Evolutionary conservation across 2,797 vertebrate genomes (phyloP), one percentile per base, ranked within the genome.

Genomic region (Gymnothorax reevesii): DNA sequence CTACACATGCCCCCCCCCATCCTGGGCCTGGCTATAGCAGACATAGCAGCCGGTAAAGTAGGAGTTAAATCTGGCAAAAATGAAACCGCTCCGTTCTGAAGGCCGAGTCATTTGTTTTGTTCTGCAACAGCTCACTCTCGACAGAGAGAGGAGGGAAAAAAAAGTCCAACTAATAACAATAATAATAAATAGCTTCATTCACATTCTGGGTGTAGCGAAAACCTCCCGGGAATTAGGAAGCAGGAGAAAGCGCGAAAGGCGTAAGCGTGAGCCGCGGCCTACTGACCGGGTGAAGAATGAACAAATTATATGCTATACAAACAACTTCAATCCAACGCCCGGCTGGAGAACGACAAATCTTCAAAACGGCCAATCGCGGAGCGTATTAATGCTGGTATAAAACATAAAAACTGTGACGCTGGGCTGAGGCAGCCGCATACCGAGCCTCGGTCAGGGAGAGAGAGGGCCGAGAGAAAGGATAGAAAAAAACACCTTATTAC

Each of bases 391-490:
- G 93, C 93, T 91, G 94, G 91, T 88, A 93, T 93, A 95, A 94
- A 95, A 92, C 93, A 95, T 92, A 94, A 93, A 94, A 92, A 91
- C 92, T 90, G 91, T 89, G 91, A 89, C 94, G 93, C 93, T 94
- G 95, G 95, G 95, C 94, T 93, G 90, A 85, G 92, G 94, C 92
- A 94, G 94, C 90, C 93, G 94, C 94, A 94, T 91, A 87, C 95
- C 95, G 95, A 94, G 94, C 96, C 95, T 95, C 96, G 96, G 96
- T 95, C 95, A 94, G 95, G 95, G 95, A 95, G 95, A 96, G 96
- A 96, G 94, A 92, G 94, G 94, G 93, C 92, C 93, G 95, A 82
- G 85, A 62, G 69, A 83, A 88, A 85, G 33, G 33, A 42, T 42
- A 42, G 33, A 27, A 86, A 86, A 82, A 95, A 96, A 95, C 96